Evolutionary conservation across 2,797 vertebrate species (phyloP), one percentile per base, ranked within the genome.

Genomic region (Rhynchonycteris naso): DNA sequence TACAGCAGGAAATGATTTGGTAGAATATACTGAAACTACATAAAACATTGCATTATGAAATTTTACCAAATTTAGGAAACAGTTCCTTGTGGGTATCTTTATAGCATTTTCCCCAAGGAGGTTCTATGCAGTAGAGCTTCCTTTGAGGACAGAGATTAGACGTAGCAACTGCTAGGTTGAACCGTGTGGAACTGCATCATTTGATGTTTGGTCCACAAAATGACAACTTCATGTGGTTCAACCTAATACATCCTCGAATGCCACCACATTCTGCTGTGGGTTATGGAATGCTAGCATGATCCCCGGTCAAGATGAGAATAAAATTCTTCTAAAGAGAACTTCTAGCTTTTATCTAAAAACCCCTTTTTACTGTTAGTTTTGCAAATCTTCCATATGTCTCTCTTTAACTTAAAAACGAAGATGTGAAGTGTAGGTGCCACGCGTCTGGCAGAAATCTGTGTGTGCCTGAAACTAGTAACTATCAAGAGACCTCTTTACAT

Each of bases 351-450:
- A n/a, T 84, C 5, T 21, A 50, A 90, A 85, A 75, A 22, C 28
- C 16, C 28, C 28, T 19, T n/a, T 65, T n/a, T 19, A 3, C 58
- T 13, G 88, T 50, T 90, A 58, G 82, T 81, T 93, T 94, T 92
- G 66, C 75, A 91, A 66, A 88, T 69, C 75, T 87, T 43, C 61
- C 79, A 66, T 93, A 88, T 94, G 86, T 87, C 75, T 94, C 87
- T 78, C 65, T 94, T 95, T 35, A 52, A 94, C 95, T 96, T 90
- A 86, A 96, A 97, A 96, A 94, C 68, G 88, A 93, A 95, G 81
- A 91, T 13, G 7, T 21, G 12, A 97, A 97, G 10, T 56, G 81
- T 95, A 90, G 78, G 28, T 96, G 91, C 30, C 56, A 89, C 2
- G 0, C 88, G 87, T 87, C 93, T 80, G 76, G 38, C 58, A 93